These are phyloP conservation scores for Procambarus clarkii DNA, from an alignment of 1,140 invertebrate genomes.

Conservation along the genomic window DNA sequence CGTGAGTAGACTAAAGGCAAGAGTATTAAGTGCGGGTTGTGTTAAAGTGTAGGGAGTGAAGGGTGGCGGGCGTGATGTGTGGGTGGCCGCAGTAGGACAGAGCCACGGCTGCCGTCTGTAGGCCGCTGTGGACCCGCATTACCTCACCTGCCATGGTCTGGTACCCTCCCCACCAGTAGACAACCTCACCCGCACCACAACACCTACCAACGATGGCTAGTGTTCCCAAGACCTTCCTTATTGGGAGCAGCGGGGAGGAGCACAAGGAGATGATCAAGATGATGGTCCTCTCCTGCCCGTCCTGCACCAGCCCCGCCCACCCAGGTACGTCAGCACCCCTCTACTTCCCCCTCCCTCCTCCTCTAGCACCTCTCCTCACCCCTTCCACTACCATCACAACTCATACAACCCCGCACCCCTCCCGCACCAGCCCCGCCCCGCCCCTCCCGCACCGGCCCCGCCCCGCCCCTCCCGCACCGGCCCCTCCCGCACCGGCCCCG, in stretches of 20 bases:
- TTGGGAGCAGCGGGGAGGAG: slow-evolving; percentile 68
- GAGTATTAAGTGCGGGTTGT: too few relatives aligned
- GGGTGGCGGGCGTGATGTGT: not conserved
- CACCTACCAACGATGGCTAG: slow-evolving; percentile 40
- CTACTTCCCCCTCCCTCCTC: not conserved
- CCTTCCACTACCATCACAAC: not conserved
- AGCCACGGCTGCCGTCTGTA: not conserved
- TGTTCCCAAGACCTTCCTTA: slow-evolving; percentile 69
- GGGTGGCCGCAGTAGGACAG: not conserved
- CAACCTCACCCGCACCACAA: not conserved
- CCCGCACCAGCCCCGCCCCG: too few relatives aligned
- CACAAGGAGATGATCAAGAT: slow-evolving; percentile 72
- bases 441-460: too few relatives aligned
- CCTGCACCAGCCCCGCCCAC: slow-evolving; percentile 65
- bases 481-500: too few relatives aligned
- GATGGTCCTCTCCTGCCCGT: slow-evolving; percentile 71
- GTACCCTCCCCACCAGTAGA: not conserved
- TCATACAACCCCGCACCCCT: too few relatives aligned
- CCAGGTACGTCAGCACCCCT: slow-evolving; percentile 71
- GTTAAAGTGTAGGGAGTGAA: too few relatives aligned
- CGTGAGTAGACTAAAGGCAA: too few relatives aligned
- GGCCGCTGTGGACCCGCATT: not conserved
- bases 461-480: not conserved
- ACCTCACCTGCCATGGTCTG: not conserved
- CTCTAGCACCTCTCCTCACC: too few relatives aligned